Evolutionary conservation across 2,797 vertebrate species (phyloP), one percentile per base, ranked within the genome.

Genomic region (Tympanoctomys barrerae): DNA sequence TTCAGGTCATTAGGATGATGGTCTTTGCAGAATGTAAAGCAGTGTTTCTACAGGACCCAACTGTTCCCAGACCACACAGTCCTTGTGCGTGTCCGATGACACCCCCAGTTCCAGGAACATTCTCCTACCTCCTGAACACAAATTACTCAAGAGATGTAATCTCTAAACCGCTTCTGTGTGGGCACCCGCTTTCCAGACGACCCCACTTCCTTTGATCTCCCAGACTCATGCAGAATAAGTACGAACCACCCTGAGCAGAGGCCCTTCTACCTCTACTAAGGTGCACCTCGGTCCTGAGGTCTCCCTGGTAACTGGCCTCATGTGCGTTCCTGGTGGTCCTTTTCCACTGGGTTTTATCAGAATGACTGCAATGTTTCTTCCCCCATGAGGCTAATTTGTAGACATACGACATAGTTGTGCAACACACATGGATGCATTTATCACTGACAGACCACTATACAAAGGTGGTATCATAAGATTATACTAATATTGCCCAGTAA

Each of bases 301-400:
- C 57, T 85, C 19, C 5, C 54, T 91, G 49, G 57, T 94, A 91
- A 73, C 31, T 42, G 82, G 90, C 42, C 33, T 31, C 2, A 31
- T 5, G 5, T 61, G 61, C n/a, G 22, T 36, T 46, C 52, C 52
- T 73, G 28, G 8, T 46, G n/a, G 12, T 22, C 39, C 57, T 89
- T 73, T 90, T 84, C n/a, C 31, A 21, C 46, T 81, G 42, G 19
- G 36, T 39, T 73, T 71, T 68, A 68, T 88, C 42, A 77, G 26
- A 92, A 78, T 26, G 24, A 73, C 75, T 71, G 75, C 80, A 22
- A n/a, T 26, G 59, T 80, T 95, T 95, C 54, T 14, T 85, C 18
- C 36, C 71, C 36, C 24, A 59, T 49, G 31, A 86, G 11, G 66
- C 19, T 73, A 81, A 33, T 33, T 90, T 71, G 59, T 89, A 89